These are phyloP conservation scores for Champsocephalus esox DNA, from an alignment of 2,797 vertebrate species.

Conservation along the genomic window DNA sequence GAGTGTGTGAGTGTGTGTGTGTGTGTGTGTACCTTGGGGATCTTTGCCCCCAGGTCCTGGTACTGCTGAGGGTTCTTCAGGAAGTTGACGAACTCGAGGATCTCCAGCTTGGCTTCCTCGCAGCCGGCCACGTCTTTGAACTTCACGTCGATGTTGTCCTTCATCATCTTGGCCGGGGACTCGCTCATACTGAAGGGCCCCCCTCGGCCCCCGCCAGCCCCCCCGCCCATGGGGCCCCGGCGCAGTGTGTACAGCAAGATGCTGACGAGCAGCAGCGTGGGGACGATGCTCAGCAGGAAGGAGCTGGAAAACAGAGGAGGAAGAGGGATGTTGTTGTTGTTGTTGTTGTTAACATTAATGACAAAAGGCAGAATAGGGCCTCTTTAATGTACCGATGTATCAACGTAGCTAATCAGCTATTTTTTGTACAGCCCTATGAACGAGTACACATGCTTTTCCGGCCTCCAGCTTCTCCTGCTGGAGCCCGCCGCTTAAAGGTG, in stretches of 20 bases:
- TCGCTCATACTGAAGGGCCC: conserved; percentile 95
- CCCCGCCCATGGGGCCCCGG: conserved; percentile 89
- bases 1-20: too few species aligned
- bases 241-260: conserved; percentile 91
- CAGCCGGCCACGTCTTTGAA: conserved; percentile 97
- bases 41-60: conserved; percentile 96
- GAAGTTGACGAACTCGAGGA: conserved; percentile 98
- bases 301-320: conserved; percentile 78
- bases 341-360: too few species aligned
- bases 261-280: conserved; percentile 91
- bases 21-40: conserved; percentile 89
- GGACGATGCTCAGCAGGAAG: conserved; percentile 92
- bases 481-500: too few species aligned
- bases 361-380: too few species aligned
- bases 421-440: too few species aligned
- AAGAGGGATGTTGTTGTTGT: too few species aligned
- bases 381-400: too few species aligned
- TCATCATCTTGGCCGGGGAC: conserved; percentile 94
- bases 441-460: too few species aligned
- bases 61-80: conserved; percentile 97
- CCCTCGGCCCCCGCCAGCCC: conserved; percentile 89
- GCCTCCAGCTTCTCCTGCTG: too few species aligned
- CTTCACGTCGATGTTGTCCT: conserved; percentile 94
- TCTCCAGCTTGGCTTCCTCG: conserved; percentile 96
- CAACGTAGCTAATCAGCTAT: too few species aligned